A percentile compares a stretch with the other conserved stretches of the same genome.
phyloP scores from a whole-genome alignment of 2,113 vertebrate species.

The Anguilla japonica region DNA sequence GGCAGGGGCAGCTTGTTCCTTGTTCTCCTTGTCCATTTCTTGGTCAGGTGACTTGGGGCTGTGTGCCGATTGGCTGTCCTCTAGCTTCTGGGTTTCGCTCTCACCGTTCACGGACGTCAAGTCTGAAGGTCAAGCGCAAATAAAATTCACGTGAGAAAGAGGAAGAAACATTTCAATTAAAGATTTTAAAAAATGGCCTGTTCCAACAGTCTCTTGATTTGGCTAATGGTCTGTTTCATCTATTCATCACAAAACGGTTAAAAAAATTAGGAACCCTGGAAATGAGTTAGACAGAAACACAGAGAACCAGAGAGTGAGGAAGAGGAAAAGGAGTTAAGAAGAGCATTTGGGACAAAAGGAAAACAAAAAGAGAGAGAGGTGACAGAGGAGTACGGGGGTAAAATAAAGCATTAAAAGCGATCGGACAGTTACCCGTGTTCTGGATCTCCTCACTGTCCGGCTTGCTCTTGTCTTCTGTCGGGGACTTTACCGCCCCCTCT shows the following conservation, averaged over 20 bases:
- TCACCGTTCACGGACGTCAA: constrained; percentile 85
- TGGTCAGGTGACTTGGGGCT: constrained; percentile 56
- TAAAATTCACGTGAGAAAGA: not conserved
- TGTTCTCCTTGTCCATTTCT: constrained; percentile 46
- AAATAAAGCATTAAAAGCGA: not conserved
- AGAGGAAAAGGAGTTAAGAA: not conserved
- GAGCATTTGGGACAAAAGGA: not conserved
- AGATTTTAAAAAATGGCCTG: not conserved
- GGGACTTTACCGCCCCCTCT: constrained; percentile 74
- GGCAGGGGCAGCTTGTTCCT: constrained; percentile 54
- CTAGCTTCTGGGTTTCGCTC: constrained; percentile 73
- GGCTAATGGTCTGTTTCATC: not conserved
- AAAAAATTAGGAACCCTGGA: not conserved
- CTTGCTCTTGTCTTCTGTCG: constrained; percentile 63
- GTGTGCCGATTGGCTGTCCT: constrained; percentile 49
- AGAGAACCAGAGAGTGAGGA: no score
- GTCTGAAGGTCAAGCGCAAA: constrained; percentile 53
- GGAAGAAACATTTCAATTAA: not conserved
- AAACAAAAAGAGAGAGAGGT: not conserved
- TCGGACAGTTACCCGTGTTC: constrained; percentile 57
- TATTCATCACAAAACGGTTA: not conserved
- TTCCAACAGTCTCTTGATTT: not conserved
- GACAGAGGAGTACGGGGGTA: no score
- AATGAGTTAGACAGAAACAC: not conserved
- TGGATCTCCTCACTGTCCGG: constrained; percentile 64